Evolutionary conservation across 2,888 invertebrate genomes (phyloP).

Genomic region (Boloria euphrosyne): DNA sequence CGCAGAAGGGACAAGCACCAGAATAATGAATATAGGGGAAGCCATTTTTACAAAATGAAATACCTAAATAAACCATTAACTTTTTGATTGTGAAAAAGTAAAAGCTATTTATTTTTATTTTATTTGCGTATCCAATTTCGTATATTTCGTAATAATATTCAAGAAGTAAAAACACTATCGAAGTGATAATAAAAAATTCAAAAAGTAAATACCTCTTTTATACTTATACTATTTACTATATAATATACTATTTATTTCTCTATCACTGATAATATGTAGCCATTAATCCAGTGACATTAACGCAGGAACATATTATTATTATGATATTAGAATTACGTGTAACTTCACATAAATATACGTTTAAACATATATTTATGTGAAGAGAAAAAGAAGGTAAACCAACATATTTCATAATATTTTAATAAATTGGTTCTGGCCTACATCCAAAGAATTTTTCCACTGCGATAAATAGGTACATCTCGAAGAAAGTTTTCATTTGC

Average conservation of each 20-base stretch:
- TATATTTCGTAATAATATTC: no score
- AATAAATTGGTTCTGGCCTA: conserved; percentile 30
- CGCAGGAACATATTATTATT: not conserved
- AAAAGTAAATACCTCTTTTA: no score
- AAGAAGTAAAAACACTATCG: no score
- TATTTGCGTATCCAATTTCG: not conserved
- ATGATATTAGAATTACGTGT: not conserved
- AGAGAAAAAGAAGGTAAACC: not conserved
- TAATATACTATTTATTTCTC: no score
- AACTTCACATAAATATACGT: not conserved
- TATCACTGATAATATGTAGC: conserved; percentile 3
- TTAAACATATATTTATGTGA: no score
- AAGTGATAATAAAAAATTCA: no score
- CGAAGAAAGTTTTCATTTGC: conserved; percentile 34
- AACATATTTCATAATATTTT: conserved; percentile 14
- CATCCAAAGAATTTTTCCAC: conserved; percentile 33
- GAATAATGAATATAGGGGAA: conserved; percentile 46
- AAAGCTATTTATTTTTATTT: not conserved
- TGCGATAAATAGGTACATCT: conserved; percentile 27
- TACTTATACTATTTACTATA: no score
- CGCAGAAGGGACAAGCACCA: conserved; percentile 45
- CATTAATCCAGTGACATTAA: not conserved
- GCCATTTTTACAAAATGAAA: conserved; percentile 20
- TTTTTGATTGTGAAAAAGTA: not conserved
- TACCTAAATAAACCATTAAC: not conserved